phyloP scores from a whole-genome alignment of 2,888 invertebrate genomes.

The Epiblema foenella region DNA sequence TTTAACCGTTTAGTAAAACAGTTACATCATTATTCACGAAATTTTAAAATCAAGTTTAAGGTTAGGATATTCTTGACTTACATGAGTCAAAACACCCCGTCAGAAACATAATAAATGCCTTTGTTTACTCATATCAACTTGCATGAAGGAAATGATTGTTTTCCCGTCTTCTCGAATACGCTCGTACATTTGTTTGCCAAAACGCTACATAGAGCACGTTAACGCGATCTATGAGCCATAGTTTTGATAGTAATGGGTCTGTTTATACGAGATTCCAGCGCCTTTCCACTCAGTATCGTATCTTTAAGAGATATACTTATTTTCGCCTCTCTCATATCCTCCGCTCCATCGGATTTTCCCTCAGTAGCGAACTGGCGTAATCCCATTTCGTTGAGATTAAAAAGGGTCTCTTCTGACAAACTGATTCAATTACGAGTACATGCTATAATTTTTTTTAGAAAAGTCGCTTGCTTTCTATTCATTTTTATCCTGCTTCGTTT shows the following conservation, averaged over 20 bases:
- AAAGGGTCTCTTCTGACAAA: constrained; percentile 66
- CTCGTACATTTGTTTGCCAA: constrained; percentile 60
- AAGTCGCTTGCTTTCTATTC: constrained; percentile 46
- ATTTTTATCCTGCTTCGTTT: constrained; percentile 39
- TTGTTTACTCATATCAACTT: constrained; percentile 38
- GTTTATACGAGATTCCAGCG: constrained; percentile 69
- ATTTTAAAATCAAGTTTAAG: neutral
- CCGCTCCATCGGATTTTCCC: constrained; percentile 62
- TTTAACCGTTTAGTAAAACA: too few species aligned
- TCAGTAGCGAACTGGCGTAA: constrained; percentile 60
- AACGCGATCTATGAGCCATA: constrained; percentile 73
- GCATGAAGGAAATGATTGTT: constrained; percentile 31
- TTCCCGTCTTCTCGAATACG: constrained; percentile 34
- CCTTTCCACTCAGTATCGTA: constrained; percentile 60
- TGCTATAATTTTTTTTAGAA: constrained; percentile 57
- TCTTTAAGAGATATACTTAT: constrained; percentile 54
- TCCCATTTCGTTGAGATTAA: constrained; percentile 71
- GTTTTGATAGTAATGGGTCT: constrained; percentile 77
- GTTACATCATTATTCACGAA: too few species aligned
- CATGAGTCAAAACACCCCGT: constrained; percentile 15
- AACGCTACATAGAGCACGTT: constrained; percentile 66
- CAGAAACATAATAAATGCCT: constrained; percentile 22
- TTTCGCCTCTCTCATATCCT: constrained; percentile 52
- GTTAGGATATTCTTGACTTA: neutral
- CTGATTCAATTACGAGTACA: constrained; percentile 61